Percentiles rank a stretch among this genome's conserved stretches.
These are phyloP conservation scores for Prietella phreatophila DNA, from an alignment of 2,113 vertebrate species.

Conservation along the genomic window DNA sequence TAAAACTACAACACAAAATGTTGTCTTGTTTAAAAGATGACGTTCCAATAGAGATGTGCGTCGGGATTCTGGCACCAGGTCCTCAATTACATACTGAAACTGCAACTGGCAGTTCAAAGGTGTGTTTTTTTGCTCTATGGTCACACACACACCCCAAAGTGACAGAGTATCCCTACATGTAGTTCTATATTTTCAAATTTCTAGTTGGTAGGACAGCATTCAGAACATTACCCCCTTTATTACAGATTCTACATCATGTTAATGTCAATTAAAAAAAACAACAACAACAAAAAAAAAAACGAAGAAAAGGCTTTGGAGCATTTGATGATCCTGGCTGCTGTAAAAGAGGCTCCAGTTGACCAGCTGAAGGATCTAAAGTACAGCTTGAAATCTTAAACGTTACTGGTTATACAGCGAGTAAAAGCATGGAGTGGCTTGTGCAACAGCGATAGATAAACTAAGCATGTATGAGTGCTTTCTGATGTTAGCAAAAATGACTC, in stretches of 20 bases:
- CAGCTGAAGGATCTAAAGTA: background rate
- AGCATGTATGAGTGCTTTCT: background rate
- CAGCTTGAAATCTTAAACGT: background rate
- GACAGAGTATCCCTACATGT: background rate
- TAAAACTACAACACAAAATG: background rate
- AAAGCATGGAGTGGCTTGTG: background rate
- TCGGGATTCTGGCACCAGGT: background rate
- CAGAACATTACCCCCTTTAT: background rate
- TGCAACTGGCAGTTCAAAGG: background rate
- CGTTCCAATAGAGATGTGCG: background rate
- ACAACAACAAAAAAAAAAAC: too few species aligned
- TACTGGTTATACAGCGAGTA: background rate
- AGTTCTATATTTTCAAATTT: background rate
- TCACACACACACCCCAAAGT: background rate
- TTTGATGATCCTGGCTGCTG: background rate
- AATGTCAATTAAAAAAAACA: too few species aligned
- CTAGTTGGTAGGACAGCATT: background rate
- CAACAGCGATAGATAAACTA: background rate
- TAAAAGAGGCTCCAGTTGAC: background rate
- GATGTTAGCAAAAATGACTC: background rate
- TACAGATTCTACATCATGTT: background rate
- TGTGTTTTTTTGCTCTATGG: background rate
- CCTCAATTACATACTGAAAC: background rate
- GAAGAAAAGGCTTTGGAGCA: background rate
- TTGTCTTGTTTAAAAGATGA: background rate